Base-by-base conservation (phyloP, 92 coral and sea anemone species). In the Epizoanthus ramosus region DNA sequence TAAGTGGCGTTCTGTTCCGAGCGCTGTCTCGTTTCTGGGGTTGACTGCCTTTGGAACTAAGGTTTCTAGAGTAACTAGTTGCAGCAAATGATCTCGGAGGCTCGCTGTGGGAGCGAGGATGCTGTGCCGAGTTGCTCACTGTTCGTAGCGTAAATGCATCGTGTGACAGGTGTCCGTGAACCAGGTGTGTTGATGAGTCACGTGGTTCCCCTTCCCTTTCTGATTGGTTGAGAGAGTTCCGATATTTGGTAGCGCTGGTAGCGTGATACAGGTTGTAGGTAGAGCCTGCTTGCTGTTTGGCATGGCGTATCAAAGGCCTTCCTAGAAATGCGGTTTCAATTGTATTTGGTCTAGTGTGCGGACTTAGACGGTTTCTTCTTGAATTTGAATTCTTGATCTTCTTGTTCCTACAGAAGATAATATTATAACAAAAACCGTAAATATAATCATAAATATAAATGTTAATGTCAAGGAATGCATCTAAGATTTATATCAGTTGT, bases 261-360 rank as follows among this genome's bases (percentile, higher is more conserved):
- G 58, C 33, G 65, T 52, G 28, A 45, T 54, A 24, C 79, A 22
- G 16, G 37, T 56, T 56, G 63, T 16, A 56, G 56, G 8, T 18
- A 2, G 79, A 74, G 10, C 52, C 37, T 17, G n/a, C 57, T 45
- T 17, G 63, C 64, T 5, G 64, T 31, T 56, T 74, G 47, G n/a
- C 18, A 0, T 53, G 41, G 7, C 79, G 79, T 39, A n/a, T 15
- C 33, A 47, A 25, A 18, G 52, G 54, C 23, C 69, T 83, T 16
- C 82, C 63, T 15, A 85, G 54, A 21, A 80, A 57, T 12, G 89
- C 86, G 3, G 88, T 79, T 22, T 86, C 82, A 6, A 83, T 85
- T 25, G 93, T 83, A 74, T 87, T 88, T 35, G 93, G 93, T 64
- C 93, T 67, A 5, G 81, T 64, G 41, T 17, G 41, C 12, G 41